Conservation (phyloP, 2,113 vertebrate genomes). For the Zosterops hypoxanthus region DNA sequence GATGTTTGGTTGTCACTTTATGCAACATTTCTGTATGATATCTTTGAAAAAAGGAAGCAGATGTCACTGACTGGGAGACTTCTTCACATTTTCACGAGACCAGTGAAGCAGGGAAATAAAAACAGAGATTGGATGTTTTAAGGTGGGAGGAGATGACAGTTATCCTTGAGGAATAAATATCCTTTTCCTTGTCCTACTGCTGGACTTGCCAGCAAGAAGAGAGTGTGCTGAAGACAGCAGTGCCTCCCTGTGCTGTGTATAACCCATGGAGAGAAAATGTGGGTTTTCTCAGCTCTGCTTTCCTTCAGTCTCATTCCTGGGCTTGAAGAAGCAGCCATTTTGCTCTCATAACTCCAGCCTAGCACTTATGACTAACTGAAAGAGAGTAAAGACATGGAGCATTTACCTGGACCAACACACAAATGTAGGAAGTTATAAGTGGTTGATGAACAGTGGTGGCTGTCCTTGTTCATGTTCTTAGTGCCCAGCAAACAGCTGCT, state of each 20-base stretch:
- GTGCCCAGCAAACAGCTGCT: neutral
- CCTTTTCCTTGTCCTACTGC: neutral
- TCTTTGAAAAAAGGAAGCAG: neutral
- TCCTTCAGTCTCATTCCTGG: neutral
- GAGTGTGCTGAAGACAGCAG: neutral
- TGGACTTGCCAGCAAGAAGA: neutral
- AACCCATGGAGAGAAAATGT: neutral
- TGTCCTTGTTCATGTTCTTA: neutral
- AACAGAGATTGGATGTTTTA: neutral
- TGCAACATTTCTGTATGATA: neutral
- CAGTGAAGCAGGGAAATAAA: neutral
- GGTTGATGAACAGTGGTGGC: neutral
- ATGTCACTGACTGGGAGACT: neutral
- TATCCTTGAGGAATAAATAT: neutral
- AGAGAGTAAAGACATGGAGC: neutral
- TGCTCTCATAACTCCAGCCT: neutral
- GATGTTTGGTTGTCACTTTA: fast-evolving
- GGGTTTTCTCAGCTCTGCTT: neutral
- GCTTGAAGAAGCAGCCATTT: neutral
- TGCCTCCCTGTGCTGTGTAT: fast-evolving
- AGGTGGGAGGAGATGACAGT: fast-evolving
- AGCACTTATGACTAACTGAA: neutral
- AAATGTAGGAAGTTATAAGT: neutral
- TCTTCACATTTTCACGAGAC: neutral
- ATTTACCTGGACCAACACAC: neutral